Percentiles rank a stretch among this genome's conserved stretches.
Evolutionary conservation across 1,140 invertebrate species (phyloP).

Genomic region (Leptinotarsa undecemlineata): DNA sequence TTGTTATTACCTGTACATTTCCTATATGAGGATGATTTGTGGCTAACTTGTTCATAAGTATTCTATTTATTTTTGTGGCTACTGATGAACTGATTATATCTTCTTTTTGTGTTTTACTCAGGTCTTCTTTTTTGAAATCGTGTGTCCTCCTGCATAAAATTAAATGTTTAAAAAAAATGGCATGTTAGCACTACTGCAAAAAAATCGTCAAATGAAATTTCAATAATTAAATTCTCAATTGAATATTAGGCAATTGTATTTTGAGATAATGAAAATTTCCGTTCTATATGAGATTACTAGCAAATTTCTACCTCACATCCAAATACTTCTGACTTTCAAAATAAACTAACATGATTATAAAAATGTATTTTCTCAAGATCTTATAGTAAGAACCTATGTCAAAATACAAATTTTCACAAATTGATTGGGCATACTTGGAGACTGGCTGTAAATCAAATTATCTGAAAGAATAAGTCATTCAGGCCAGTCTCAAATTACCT

Average conservation of each 20-base stretch:
- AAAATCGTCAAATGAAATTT: conserved; percentile 4
- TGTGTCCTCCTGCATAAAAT: conserved; percentile 34
- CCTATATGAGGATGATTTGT: conserved; percentile 64
- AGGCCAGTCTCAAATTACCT: too few species aligned
- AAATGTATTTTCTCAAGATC: too few species aligned
- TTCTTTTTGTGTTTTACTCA: conserved; percentile 50
- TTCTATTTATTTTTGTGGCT: conserved; percentile 70
- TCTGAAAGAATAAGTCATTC: too few species aligned
- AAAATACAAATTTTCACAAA: too few species aligned
- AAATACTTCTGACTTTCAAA: background rate
- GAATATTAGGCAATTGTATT: too few species aligned
- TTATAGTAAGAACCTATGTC: too few species aligned
- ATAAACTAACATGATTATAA: too few species aligned
- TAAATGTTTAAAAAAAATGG: background rate
- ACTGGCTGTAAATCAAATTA: too few species aligned
- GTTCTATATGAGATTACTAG: background rate
- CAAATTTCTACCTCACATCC: background rate
- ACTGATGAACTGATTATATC: conserved; percentile 59
- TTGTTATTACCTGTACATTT: conserved; percentile 60
- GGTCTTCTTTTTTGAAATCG: conserved; percentile 39
- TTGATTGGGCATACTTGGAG: too few species aligned
- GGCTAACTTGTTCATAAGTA: conserved; percentile 63
- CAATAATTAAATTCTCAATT: too few species aligned
- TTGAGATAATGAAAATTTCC: too few species aligned
- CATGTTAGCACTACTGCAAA: background rate